Evolutionary conservation across 2,113 vertebrate genomes (phyloP).

Genomic region (Butorides virescens): DNA sequence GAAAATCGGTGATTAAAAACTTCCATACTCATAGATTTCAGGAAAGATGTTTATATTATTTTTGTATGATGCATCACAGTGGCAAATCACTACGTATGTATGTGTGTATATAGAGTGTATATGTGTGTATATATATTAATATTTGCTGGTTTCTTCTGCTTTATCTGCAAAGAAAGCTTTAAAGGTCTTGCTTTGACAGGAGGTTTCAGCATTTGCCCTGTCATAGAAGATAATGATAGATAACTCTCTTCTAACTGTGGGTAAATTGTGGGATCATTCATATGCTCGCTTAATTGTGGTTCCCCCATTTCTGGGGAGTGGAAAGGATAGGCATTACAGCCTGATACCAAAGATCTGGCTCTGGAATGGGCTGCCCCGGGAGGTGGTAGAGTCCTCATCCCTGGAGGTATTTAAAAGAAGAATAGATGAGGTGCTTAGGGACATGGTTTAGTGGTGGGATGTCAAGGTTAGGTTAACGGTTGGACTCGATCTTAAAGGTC

Average conservation of each 20-base stretch:
- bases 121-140: accelerated
- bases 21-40: neutral
- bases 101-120: accelerated
- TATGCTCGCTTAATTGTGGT: neutral
- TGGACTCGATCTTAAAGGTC: too few relatives aligned
- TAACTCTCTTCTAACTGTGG: neutral
- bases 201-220: neutral
- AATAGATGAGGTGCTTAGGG: too few relatives aligned
- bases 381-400: too few relatives aligned
- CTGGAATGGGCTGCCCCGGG: too few relatives aligned
- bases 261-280: neutral
- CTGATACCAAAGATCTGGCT: neutral
- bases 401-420: too few relatives aligned
- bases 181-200: neutral
- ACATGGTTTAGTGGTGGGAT: too few relatives aligned
- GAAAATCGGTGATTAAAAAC: neutral
- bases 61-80: neutral
- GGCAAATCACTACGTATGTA: accelerated
- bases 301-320: neutral
- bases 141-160: neutral
- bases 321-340: neutral
- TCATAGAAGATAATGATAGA: neutral
- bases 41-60: neutral
- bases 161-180: neutral
- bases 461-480: too few relatives aligned